Evolutionary conservation across 2,797 vertebrate genomes (phyloP).

Genomic region (Mareca penelope): DNA sequence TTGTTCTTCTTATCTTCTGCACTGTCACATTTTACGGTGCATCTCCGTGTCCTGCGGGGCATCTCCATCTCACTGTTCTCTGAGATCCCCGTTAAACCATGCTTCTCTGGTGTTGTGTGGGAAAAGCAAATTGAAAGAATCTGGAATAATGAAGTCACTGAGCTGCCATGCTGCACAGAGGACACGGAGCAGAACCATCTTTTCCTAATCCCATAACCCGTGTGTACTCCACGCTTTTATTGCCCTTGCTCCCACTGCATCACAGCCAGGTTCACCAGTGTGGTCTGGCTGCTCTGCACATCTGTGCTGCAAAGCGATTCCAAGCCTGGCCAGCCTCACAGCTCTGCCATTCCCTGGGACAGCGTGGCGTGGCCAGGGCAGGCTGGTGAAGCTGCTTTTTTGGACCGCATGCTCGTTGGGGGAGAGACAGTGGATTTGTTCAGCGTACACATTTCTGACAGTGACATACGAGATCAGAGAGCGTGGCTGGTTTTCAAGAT

Average conservation of each 20-base stretch:
- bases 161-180: neutral
- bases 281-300: neutral
- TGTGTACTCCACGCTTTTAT: accelerated
- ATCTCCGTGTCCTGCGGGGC: neutral
- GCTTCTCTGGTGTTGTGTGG: neutral
- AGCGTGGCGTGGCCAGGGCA: accelerated
- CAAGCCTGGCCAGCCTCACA: neutral
- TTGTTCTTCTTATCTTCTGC: neutral
- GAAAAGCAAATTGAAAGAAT: neutral
- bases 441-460: accelerated
- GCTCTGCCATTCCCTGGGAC: neutral
- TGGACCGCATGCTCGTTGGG: neutral
- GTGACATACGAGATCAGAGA: neutral
- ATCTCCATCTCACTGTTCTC: neutral
- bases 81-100: neutral
- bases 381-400: neutral
- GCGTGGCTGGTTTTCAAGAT: neutral
- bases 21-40: neutral
- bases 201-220: neutral
- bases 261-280: neutral
- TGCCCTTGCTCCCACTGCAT: neutral
- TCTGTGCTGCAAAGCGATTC: neutral
- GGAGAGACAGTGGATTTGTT: neutral
- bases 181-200: neutral
- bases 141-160: neutral